phyloP scores from a whole-genome alignment of 2,888 invertebrate genomes.

The Macrostomum cliftonense region DNA sequence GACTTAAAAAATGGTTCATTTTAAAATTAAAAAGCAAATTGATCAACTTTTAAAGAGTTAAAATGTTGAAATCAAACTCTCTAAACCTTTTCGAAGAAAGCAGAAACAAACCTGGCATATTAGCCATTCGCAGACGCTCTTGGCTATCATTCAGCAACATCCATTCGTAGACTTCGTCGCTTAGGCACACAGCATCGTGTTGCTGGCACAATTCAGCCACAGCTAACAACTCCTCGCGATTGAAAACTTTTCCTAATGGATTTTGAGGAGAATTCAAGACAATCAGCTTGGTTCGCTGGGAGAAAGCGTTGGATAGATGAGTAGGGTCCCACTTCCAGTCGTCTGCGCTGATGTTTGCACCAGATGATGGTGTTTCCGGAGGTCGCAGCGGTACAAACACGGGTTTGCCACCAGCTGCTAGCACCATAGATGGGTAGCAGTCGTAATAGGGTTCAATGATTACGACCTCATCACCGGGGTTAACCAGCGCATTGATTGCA shows the following conservation, averaged over 20 bases:
- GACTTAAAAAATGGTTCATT: no score
- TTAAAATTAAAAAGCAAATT: no score
- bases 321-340: neutral
- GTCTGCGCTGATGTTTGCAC: neutral
- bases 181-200: constrained; percentile 69
- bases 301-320: neutral
- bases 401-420: constrained; percentile 63
- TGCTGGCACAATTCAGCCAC: constrained; percentile 76
- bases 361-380: neutral
- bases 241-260: constrained; percentile 68
- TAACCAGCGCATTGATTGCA: constrained; percentile 65
- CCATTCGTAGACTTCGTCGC: constrained; percentile 98
- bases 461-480: constrained; percentile 60
- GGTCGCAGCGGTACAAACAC: constrained; percentile 68
- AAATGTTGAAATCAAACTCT: no score
- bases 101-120: neutral
- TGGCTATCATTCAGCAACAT: constrained; percentile 43
- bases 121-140: no score
- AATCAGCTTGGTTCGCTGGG: constrained; percentile 59
- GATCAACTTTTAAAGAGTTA: no score
- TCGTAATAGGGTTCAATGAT: constrained; percentile 96
- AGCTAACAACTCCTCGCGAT: constrained; percentile 36
- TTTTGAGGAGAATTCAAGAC: constrained; percentile 95
- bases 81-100: no score
- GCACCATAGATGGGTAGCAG: constrained; percentile 86